Percentiles rank a stretch among this genome's conserved stretches.
These are phyloP conservation scores for Xanthorhoe spadicearia DNA, from an alignment of 2,888 invertebrate species.

Conservation along the genomic window DNA sequence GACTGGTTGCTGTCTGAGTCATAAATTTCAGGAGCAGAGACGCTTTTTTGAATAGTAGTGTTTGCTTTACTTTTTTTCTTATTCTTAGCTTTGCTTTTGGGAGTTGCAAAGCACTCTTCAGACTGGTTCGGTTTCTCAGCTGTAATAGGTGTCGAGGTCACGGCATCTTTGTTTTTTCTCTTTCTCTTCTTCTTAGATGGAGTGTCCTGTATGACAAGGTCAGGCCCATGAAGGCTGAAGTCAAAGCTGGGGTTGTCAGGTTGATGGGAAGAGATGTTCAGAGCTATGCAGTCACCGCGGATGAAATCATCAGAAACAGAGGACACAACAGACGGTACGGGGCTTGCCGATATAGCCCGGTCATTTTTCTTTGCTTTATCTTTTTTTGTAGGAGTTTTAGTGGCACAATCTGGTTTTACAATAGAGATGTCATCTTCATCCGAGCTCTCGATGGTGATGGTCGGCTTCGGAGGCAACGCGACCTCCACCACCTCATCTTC, in stretches of 20 bases:
- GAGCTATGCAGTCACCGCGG: constrained; percentile 77
- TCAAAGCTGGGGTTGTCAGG: constrained; percentile 74
- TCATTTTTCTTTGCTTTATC: constrained; percentile 50
- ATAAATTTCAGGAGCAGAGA: constrained; percentile 81
- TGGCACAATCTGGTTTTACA: constrained; percentile 48
- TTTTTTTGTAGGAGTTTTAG: constrained; percentile 44
- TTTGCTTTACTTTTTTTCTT: constrained; percentile 68
- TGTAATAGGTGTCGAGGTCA: constrained; percentile 62
- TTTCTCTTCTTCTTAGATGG: constrained; percentile 75
- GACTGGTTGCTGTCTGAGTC: constrained; percentile 85
- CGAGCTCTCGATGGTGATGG: constrained; percentile 80
- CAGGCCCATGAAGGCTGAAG: constrained; percentile 79
- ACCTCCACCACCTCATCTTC: constrained; percentile 81
- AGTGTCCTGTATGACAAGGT: constrained; percentile 66
- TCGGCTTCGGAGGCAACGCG: constrained; percentile 75
- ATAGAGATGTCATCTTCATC: constrained; percentile 73
- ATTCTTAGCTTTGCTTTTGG: constrained; percentile 78
- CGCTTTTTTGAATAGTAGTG: constrained; percentile 68
- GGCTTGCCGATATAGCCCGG: constrained; percentile 70
- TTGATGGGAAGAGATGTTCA: constrained; percentile 76
- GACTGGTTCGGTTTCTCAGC: constrained; percentile 46
- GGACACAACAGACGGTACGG: constrained; percentile 78
- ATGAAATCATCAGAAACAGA: constrained; percentile 82
- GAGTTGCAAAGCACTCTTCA: constrained; percentile 76
- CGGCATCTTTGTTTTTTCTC: constrained; percentile 68